Percentiles rank a stretch among this genome's conserved stretches.
phyloP scores from a whole-genome alignment of 2,888 invertebrate genomes.

The Acleris cristana region DNA sequence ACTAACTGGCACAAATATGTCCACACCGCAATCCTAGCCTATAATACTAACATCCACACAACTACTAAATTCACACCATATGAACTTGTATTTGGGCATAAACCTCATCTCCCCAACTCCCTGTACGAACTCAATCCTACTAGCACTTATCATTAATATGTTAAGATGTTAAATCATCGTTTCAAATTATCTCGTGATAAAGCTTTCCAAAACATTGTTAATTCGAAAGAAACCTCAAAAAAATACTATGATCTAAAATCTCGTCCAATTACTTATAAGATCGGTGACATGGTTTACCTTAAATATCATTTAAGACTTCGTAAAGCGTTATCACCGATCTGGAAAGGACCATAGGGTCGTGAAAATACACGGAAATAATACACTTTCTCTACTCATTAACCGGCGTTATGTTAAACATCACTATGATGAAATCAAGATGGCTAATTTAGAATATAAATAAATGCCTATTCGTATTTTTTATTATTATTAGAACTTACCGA shows the following conservation, averaged over 20 bases:
- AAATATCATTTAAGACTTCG: no score
- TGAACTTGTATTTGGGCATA: constrained; percentile 36
- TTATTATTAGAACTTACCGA: no score
- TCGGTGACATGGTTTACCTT: no score
- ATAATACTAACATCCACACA: constrained; percentile 39
- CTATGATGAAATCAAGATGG: no score
- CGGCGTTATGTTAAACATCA: no score
- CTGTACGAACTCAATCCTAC: background rate
- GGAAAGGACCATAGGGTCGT: no score
- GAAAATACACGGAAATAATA: no score
- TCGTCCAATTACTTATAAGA: no score
- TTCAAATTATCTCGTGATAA: background rate
- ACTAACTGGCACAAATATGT: constrained; percentile 39
- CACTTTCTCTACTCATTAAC: no score
- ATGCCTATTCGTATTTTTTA: no score
- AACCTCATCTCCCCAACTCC: constrained; percentile 25
- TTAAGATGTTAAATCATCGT: background rate
- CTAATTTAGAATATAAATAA: background rate
- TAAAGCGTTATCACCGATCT: no score
- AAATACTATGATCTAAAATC: background rate
- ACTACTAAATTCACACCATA: constrained; percentile 36
- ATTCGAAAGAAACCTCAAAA: background rate
- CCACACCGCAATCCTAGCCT: constrained; percentile 41
- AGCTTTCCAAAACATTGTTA: background rate
- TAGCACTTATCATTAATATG: background rate